Percentiles rank a stretch among this genome's conserved stretches.
phyloP scores from a whole-genome alignment of 2,113 vertebrate species.

The Ctenomys sociabilis region DNA sequence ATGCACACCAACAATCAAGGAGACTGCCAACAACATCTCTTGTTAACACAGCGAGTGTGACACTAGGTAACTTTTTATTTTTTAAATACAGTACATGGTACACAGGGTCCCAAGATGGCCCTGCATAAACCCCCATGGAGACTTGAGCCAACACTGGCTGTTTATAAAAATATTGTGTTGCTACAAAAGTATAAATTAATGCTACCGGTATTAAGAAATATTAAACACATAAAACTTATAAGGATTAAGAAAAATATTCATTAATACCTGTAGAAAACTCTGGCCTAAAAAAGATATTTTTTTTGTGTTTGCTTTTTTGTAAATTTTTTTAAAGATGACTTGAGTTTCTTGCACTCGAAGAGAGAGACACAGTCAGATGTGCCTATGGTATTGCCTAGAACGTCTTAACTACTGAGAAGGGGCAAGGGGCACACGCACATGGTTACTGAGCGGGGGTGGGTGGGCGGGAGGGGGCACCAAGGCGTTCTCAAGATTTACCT shows the following conservation, averaged over 20 bases:
- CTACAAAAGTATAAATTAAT: slow-evolving; percentile 99
- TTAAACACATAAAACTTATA: slow-evolving; percentile 93
- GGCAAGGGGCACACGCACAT: slow-evolving; percentile 81
- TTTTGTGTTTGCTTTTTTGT: slow-evolving; percentile 87
- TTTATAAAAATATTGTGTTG: slow-evolving; percentile 99
- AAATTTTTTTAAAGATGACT: slow-evolving; percentile 89
- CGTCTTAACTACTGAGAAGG: slow-evolving; percentile 86
- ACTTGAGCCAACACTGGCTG: slow-evolving; percentile 91
- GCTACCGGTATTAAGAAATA: slow-evolving; percentile 97
- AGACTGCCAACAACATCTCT: slow-evolving; percentile 81
- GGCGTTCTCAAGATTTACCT: slow-evolving; percentile 76
- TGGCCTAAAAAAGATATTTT: slow-evolving; percentile 90
- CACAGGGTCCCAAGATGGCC: slow-evolving; percentile 88
- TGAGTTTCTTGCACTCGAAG: slow-evolving; percentile 86
- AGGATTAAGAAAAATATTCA: slow-evolving; percentile 93
- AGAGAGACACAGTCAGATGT: slow-evolving; percentile 79
- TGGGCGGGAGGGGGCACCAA: slow-evolving; percentile 75
- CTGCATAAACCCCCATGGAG: slow-evolving; percentile 89
- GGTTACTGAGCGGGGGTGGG: slow-evolving; percentile 71
- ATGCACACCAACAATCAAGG: slow-evolving; percentile 82
- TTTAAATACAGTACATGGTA: slow-evolving; percentile 94
- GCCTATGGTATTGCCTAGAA: slow-evolving; percentile 89
- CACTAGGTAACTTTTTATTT: slow-evolving; percentile 93
- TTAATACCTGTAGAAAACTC: slow-evolving; percentile 94
- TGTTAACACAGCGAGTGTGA: slow-evolving; percentile 97